A percentile compares a stretch with the other conserved stretches of the same genome.
Evolutionary conservation across 2,797 vertebrate genomes (phyloP).

Genomic region (Typhlichthys subterraneus): DNA sequence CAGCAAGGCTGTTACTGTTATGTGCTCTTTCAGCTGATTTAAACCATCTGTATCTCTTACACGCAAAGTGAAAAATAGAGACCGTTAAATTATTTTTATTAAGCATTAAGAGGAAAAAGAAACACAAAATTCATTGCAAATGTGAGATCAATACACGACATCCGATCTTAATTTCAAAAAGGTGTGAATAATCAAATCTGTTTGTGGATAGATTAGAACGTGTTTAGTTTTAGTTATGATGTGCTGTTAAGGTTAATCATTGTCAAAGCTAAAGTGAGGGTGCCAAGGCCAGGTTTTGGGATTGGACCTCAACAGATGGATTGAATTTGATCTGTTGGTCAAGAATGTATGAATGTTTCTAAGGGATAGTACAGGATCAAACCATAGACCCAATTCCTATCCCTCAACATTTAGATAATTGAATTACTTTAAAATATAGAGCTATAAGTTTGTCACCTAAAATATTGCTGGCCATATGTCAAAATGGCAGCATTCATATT

Average conservation of each 20-base stretch:
- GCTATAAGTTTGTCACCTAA: too few relatives aligned
- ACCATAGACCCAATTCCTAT: not conserved
- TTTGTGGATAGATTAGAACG: conserved; percentile 12
- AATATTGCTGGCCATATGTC: not conserved
- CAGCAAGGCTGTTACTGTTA: too few relatives aligned
- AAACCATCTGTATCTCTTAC: too few relatives aligned
- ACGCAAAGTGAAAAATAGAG: too few relatives aligned
- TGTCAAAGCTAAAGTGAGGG: conserved; percentile 17
- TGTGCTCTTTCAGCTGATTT: too few relatives aligned
- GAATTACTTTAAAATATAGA: too few relatives aligned
- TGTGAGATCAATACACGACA: too few relatives aligned
- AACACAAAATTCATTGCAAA: too few relatives aligned
- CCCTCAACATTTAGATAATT: not conserved
- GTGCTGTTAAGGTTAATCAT: conserved; percentile 16
- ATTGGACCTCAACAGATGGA: not conserved
- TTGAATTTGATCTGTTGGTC: conserved; percentile 10
- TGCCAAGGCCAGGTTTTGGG: conserved; percentile 2
- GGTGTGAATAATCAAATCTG: not conserved
- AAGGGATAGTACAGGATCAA: conserved; percentile 27
- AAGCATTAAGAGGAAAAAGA: too few relatives aligned
- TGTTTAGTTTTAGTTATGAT: not conserved
- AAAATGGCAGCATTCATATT: conserved; percentile 7
- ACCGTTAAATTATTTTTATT: too few relatives aligned
- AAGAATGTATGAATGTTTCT: conserved; percentile 3
- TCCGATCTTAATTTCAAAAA: not conserved